Percentiles rank a stretch among this genome's conserved stretches.
These are phyloP conservation scores for Brassicogethes aeneus DNA, from an alignment of 2,888 invertebrate genomes.

Conservation along the genomic window DNA sequence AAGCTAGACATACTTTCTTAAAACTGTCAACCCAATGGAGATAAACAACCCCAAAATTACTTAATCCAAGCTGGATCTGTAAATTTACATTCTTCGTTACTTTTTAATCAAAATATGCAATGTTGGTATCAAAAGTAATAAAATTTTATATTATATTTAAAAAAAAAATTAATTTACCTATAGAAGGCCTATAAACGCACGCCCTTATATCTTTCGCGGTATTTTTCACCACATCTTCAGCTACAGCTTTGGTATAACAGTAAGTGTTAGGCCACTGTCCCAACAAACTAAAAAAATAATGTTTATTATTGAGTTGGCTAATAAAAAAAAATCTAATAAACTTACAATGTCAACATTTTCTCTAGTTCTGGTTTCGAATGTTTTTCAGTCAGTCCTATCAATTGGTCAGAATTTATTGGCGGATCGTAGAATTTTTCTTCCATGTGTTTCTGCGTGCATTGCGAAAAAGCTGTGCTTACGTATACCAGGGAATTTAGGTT, in stretches of 20 bases:
- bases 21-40: too few species aligned
- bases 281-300: background rate
- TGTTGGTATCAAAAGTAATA: too few species aligned
- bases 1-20: too few species aligned
- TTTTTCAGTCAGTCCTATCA: background rate
- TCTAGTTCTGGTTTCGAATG: background rate
- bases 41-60: too few species aligned
- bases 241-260: background rate
- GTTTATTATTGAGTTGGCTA: background rate
- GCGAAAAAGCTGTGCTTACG: background rate
- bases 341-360: background rate
- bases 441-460: background rate
- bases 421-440: background rate
- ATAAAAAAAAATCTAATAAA: background rate
- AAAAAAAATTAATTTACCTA: background rate
- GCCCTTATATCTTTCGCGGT: background rate
- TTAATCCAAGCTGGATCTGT: too few species aligned
- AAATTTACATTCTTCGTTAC: too few species aligned
- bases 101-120: too few species aligned
- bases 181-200: background rate
- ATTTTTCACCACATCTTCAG: background rate
- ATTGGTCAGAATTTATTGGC: background rate
- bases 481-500: background rate
- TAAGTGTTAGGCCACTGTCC: constrained; percentile 1
- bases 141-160: too few species aligned